Evolutionary conservation across 2,113 vertebrate species (phyloP).

Genomic region (crab-eating macaque (Macaca fascicularis)): DNA sequence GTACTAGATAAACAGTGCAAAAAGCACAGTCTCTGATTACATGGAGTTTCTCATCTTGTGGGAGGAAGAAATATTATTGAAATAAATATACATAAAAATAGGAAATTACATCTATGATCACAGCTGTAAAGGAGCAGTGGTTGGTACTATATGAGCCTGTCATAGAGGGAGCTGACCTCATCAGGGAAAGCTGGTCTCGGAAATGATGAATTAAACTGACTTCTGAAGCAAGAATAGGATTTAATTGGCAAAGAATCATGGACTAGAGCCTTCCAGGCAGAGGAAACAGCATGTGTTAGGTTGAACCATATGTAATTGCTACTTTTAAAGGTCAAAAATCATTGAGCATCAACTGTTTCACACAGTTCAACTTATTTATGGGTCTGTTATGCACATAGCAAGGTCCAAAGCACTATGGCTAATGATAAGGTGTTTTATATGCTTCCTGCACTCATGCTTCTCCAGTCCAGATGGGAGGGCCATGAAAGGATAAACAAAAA

Average conservation of each 20-base stretch:
- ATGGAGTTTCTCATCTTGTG: neutral
- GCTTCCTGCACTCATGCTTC: neutral
- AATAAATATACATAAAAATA: neutral
- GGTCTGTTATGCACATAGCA: neutral
- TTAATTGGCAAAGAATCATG: neutral
- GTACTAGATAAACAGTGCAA: neutral
- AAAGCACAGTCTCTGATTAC: neutral
- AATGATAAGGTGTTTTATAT: neutral
- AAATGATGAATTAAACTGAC: neutral
- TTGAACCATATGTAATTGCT: neutral
- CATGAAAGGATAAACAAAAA: neutral
- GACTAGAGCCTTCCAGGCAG: neutral
- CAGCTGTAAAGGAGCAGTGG: neutral
- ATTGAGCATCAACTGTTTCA: neutral
- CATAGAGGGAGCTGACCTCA: neutral
- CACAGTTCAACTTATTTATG: neutral
- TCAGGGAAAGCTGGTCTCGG: neutral
- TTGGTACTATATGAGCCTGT: neutral
- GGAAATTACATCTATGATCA: neutral
- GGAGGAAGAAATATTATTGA: neutral
- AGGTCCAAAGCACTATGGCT: neutral
- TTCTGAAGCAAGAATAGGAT: neutral
- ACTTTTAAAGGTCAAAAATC: conserved; percentile 20
- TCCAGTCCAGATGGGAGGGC: neutral
- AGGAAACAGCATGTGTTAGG: neutral